Conservation (phyloP, 2,797 vertebrate genomes). For the Cheirogaleus major region DNA sequence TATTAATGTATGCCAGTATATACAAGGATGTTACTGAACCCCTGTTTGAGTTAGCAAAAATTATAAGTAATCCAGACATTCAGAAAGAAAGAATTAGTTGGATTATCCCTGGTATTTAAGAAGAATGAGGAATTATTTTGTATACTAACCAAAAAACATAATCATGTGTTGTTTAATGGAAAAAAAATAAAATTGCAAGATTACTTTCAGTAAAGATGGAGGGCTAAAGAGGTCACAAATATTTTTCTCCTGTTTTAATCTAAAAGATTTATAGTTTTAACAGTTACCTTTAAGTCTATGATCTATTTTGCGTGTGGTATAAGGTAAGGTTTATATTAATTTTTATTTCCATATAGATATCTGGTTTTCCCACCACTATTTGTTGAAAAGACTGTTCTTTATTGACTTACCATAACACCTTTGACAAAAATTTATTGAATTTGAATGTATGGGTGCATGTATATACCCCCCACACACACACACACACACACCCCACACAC, state of each 20-base stretch:
- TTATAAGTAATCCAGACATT: not conserved
- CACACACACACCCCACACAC: not conserved
- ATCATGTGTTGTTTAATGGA: not conserved
- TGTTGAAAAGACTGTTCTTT: not conserved
- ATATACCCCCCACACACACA: not conserved
- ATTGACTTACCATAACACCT: not conserved
- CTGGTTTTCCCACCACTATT: not conserved
- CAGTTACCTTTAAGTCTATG: not conserved
- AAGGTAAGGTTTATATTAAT: not conserved
- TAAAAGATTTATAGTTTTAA: not conserved
- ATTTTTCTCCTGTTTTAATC: conserved; percentile 4
- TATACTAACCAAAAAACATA: not conserved
- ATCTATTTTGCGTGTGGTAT: not conserved
- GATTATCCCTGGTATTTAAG: not conserved
- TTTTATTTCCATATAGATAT: not conserved
- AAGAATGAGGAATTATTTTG: not conserved
- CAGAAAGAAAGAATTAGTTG: not conserved
- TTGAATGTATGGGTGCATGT: not conserved
- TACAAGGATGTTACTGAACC: not conserved
- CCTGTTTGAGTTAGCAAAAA: not conserved
- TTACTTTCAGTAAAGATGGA: not conserved
- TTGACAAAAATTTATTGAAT: not conserved
- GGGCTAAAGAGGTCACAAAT: not conserved
- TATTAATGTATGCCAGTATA: not conserved
- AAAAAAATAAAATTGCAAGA: not conserved